Evolutionary conservation across 2,888 invertebrate species (phyloP).

Genomic region (Cataglyphis albicans): DNA sequence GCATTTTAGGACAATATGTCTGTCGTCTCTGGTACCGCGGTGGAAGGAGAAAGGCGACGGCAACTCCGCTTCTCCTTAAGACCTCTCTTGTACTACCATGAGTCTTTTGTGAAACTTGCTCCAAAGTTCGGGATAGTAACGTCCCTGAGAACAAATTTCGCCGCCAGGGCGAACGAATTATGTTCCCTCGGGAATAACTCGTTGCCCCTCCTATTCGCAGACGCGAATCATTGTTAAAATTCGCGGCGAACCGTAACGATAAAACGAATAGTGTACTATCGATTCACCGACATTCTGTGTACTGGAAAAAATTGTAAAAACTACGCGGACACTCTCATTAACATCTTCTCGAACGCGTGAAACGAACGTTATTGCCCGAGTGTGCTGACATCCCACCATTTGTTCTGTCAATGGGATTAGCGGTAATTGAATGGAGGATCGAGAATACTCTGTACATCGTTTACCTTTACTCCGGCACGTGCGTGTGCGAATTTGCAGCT

Average conservation of each 20-base stretch:
- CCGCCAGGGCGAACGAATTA: slow-evolving; percentile 64
- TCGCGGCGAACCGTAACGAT: neutral
- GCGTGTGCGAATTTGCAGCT: slow-evolving; percentile 55
- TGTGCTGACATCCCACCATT: slow-evolving; percentile 61
- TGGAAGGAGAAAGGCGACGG: neutral
- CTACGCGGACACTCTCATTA: neutral
- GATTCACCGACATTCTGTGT: neutral
- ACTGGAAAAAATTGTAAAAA: neutral
- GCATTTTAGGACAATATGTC: slow-evolving; percentile 52
- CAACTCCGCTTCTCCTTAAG: slow-evolving; percentile 20
- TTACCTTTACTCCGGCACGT: slow-evolving; percentile 66
- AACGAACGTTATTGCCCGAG: neutral
- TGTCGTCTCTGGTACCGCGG: neutral
- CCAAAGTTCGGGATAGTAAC: slow-evolving; percentile 52
- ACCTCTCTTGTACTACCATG: slow-evolving; percentile 37
- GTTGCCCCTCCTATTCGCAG: slow-evolving; percentile 22
- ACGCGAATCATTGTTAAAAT: slow-evolving; percentile 53
- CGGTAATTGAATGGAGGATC: slow-evolving; percentile 79
- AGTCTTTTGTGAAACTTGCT: slow-evolving; percentile 54
- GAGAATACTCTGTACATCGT: slow-evolving; percentile 65
- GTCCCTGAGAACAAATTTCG: slow-evolving; percentile 66
- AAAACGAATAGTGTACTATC: neutral
- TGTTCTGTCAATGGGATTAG: slow-evolving; percentile 76
- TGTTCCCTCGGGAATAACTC: slow-evolving; percentile 43
- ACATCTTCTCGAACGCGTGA: neutral